phyloP scores from a whole-genome alignment of 2,113 vertebrate species.

The Lophura nycthemera region DNA sequence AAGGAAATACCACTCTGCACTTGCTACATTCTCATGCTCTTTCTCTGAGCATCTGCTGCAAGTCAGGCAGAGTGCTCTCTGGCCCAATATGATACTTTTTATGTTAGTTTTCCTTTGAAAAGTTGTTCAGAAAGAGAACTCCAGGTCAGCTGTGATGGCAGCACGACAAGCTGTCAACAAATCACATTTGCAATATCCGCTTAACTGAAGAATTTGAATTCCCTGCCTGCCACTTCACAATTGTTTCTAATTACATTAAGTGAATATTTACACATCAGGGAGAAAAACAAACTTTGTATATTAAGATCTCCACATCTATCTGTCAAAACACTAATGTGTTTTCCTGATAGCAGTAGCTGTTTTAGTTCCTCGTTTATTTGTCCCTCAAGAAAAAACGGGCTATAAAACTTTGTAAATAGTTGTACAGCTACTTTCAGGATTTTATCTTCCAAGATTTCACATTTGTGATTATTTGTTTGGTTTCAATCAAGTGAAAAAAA shows the following conservation, averaged over 20 bases:
- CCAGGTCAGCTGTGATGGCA: constrained; percentile 18
- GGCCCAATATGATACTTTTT: not conserved
- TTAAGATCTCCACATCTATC: constrained; percentile 15
- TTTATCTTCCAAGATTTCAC: constrained; percentile 8
- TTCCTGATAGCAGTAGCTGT: constrained; percentile 17
- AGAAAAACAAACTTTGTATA: not conserved
- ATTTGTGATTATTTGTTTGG: constrained; percentile 2
- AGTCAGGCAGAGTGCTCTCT: not conserved
- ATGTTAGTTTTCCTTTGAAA: not conserved
- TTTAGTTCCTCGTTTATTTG: not conserved
- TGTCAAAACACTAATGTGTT: constrained; percentile 36
- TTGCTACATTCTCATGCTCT: not conserved
- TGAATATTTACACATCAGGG: constrained; percentile 32
- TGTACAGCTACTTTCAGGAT: not conserved
- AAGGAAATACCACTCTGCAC: not conserved
- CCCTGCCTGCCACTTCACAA: not conserved
- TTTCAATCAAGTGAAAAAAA: not conserved
- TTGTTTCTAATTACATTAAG: constrained; percentile 58
- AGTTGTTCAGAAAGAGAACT: not conserved
- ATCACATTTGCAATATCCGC: not conserved
- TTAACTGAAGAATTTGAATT: constrained; percentile 34
- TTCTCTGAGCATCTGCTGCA: not conserved
- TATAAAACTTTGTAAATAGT: constrained; percentile 28
- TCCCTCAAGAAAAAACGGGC: constrained; percentile 29
- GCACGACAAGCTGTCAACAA: constrained; percentile 31